phyloP scores from a whole-genome alignment of 2,113 vertebrate genomes.

The Leuciscus idus region DNA sequence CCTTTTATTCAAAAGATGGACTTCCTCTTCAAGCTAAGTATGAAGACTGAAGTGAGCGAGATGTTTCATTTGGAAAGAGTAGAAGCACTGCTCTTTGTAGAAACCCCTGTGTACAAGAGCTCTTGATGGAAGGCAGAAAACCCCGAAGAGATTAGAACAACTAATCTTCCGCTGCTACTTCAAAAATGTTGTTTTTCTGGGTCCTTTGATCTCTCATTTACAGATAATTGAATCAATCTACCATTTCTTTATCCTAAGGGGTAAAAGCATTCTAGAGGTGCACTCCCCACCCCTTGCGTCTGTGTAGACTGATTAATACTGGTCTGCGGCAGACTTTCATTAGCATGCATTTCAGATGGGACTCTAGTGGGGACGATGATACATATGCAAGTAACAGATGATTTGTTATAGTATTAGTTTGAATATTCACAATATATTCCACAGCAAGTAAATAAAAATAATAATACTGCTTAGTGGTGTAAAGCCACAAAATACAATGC shows the following conservation, averaged over 20 bases:
- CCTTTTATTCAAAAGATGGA: background rate
- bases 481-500: background rate
- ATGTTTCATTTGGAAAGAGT: constrained; percentile 22
- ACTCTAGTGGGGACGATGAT: background rate
- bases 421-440: background rate
- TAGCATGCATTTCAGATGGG: constrained; percentile 29
- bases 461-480: background rate
- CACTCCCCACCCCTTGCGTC: constrained; percentile 16
- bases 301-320: constrained; percentile 30
- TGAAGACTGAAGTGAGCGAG: constrained; percentile 2
- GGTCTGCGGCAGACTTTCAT: constrained; percentile 33
- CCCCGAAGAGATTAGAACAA: constrained; percentile 41
- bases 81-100: constrained; percentile 31
- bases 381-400: background rate
- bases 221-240: constrained; percentile 60
- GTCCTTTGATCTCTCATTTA: constrained; percentile 61
- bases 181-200: constrained; percentile 46
- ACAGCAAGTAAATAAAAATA: background rate
- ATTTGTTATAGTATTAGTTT: constrained; percentile 4
- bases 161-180: constrained; percentile 47
- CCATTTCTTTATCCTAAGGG: constrained; percentile 49
- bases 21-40: constrained; percentile 5
- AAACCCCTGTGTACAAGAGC: constrained; percentile 7
- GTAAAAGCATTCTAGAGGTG: constrained; percentile 38
- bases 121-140: constrained; percentile 39